A percentile compares a stretch with the other conserved stretches of the same genome.
Conservation (phyloP, 2,888 invertebrate genomes). For the Eutolmus rufibarbis region DNA sequence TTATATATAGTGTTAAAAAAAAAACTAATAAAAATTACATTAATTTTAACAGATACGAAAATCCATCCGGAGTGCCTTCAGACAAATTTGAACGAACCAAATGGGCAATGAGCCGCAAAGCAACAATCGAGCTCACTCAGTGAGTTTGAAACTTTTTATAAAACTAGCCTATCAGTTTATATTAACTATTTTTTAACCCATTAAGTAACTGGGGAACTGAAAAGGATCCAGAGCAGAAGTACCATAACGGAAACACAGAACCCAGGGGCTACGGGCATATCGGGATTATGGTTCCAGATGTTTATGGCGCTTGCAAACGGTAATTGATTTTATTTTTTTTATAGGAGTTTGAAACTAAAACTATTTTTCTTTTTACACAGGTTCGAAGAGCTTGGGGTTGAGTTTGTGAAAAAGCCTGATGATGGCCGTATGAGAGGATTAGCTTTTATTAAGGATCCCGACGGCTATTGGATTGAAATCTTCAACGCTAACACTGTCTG, state of each 20-base stretch:
- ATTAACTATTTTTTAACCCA: not conserved
- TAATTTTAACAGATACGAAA: constrained; percentile 69
- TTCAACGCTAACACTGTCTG: constrained; percentile 66
- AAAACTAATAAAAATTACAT: not conserved
- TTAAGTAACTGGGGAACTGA: constrained; percentile 96
- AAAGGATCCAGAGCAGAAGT: constrained; percentile 75
- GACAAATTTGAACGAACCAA: constrained; percentile 72
- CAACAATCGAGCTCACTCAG: constrained; percentile 92
- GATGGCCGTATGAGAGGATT: constrained; percentile 94
- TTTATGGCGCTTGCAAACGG: constrained; percentile 82
- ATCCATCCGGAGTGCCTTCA: constrained; percentile 74
- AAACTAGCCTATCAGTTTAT: not conserved
- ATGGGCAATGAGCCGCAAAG: constrained; percentile 85
- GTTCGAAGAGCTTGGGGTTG: constrained; percentile 85
- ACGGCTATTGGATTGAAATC: constrained; percentile 97
- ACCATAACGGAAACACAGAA: constrained; percentile 91
- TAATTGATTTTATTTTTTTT: constrained; percentile 40
- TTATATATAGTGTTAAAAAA: not conserved
- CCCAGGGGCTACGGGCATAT: constrained; percentile 93
- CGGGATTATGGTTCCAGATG: constrained; percentile 88
- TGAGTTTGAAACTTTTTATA: constrained; percentile 64
- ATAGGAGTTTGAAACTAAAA: not conserved
- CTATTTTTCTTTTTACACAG: constrained; percentile 49
- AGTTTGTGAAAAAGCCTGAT: constrained; percentile 87
- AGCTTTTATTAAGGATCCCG: constrained; percentile 94